Percentiles rank a stretch among this genome's conserved stretches.
Conservation (phyloP, 2,113 vertebrate species). For the Tapirus terrestris region DNA sequence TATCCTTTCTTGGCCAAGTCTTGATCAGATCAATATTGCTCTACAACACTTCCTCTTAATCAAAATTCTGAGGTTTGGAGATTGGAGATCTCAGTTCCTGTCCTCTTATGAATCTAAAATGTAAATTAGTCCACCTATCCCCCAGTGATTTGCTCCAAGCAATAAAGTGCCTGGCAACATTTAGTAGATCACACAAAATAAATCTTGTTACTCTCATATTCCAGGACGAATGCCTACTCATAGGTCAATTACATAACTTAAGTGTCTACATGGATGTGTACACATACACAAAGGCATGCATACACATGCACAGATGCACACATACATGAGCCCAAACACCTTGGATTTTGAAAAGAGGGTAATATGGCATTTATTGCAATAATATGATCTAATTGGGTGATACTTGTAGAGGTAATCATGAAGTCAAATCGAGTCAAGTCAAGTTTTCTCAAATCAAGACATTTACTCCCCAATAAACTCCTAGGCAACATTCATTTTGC, state of each 20-base stretch:
- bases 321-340: accelerated
- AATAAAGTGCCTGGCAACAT: not conserved
- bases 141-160: not conserved
- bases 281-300: not conserved
- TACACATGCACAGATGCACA: not conserved
- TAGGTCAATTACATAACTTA: not conserved
- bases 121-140: not conserved
- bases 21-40: not conserved
- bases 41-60: not conserved
- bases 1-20: not conserved
- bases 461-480: not conserved
- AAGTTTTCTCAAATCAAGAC: not conserved
- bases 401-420: not conserved
- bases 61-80: not conserved
- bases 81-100: not conserved
- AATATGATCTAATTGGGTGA: not conserved
- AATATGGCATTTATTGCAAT: not conserved
- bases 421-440: not conserved
- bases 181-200: not conserved
- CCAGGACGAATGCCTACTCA: not conserved
- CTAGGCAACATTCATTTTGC: not conserved
- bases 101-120: not conserved
- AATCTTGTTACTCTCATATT: not conserved
- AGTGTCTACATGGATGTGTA: not conserved
- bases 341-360: not conserved